These are phyloP conservation scores for Drosophila testacea DNA, from an alignment of 2,888 invertebrate species.

Conservation along the genomic window DNA sequence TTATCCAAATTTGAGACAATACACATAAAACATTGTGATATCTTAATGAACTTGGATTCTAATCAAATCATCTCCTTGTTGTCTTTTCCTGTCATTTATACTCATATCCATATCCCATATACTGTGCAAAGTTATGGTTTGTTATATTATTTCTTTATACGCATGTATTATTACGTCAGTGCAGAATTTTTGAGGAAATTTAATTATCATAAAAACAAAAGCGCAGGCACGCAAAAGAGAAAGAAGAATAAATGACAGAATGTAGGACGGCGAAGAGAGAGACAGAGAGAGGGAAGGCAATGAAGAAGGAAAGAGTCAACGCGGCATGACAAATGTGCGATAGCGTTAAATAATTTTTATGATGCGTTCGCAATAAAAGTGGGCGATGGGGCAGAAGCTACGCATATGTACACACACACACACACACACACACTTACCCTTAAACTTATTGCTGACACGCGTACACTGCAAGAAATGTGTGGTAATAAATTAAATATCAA, in stretches of 20 bases:
- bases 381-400: constrained; percentile 39
- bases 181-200: constrained; percentile 68
- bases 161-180: constrained; percentile 69
- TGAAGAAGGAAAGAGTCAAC: constrained; percentile 61
- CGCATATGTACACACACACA: constrained; percentile 7
- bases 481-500: background rate
- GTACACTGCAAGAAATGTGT: constrained; percentile 17
- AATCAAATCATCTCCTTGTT: constrained; percentile 57
- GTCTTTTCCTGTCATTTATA: constrained; percentile 16
- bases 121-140: constrained; percentile 3
- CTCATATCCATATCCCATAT: constrained; percentile 3
- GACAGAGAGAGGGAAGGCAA: constrained; percentile 1
- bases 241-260: constrained; percentile 19
- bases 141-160: constrained; percentile 24
- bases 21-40: constrained; percentile 40
- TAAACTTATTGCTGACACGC: constrained; percentile 38
- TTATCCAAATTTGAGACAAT: constrained; percentile 22
- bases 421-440: constrained; percentile 11
- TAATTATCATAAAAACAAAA: constrained; percentile 76
- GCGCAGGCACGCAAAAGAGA: constrained; percentile 51
- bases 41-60: constrained; percentile 56
- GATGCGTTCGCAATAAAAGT: constrained; percentile 74
- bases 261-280: background rate
- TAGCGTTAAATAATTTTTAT: constrained; percentile 80
- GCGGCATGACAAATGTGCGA: constrained; percentile 78